These are phyloP conservation scores for Myathropa florea DNA, from an alignment of 2,888 invertebrate species.

Conservation along the genomic window DNA sequence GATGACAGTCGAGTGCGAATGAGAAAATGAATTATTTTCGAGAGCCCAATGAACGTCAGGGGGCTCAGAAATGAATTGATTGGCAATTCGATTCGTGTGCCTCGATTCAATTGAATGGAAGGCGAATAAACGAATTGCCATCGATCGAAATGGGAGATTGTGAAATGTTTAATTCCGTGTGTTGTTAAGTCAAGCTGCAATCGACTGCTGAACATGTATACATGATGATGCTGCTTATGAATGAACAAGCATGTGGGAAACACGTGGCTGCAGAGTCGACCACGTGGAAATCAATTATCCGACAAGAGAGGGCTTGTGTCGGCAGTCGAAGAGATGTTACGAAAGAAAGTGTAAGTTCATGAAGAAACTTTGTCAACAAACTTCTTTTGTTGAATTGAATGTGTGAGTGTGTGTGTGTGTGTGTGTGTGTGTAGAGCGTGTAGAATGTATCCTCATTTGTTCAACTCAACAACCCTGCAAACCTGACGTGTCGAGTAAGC, in stretches of 20 bases:
- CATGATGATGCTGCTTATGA: neutral
- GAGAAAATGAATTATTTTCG: conserved; percentile 20
- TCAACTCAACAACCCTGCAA: neutral
- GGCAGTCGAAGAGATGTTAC: neutral
- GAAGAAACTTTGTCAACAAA: neutral
- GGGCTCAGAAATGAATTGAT: conserved; percentile 9
- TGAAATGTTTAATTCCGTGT: conserved; percentile 1
- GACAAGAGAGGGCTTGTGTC: neutral
- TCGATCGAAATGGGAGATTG: conserved; percentile 10
- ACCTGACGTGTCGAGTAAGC: neutral
- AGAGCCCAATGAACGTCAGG: neutral
- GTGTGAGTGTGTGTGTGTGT: no score
- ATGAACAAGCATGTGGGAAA: neutral
- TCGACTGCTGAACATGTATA: neutral
- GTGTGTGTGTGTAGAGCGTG: no score
- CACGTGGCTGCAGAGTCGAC: neutral
- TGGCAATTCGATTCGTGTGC: conserved; percentile 29
- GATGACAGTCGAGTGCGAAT: neutral
- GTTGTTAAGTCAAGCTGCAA: neutral
- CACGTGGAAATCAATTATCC: neutral
- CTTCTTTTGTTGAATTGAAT: no score
- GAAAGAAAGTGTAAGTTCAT: neutral
- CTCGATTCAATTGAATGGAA: conserved; percentile 31
- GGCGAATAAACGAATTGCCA: conserved; percentile 16
- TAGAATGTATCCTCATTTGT: neutral